Evolutionary conservation across 2,797 vertebrate genomes (phyloP).

Genomic region (Chrosomus eos): DNA sequence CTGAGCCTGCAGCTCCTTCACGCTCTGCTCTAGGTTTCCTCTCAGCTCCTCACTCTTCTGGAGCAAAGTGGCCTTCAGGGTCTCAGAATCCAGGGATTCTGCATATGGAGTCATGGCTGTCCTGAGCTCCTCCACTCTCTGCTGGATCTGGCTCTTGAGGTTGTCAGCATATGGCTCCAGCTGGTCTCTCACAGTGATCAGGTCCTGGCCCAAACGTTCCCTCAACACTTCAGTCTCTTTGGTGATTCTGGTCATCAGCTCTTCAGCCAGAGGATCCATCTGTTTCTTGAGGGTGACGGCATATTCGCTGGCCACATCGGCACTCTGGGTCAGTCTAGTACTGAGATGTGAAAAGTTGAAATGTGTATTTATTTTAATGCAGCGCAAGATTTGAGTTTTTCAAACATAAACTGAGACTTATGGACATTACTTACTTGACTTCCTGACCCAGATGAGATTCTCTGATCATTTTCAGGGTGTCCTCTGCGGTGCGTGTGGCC

Average conservation of each 20-base stretch:
- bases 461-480: conserved; percentile 77
- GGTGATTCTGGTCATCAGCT: conserved; percentile 74
- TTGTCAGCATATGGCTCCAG: conserved; percentile 76
- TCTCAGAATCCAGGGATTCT: conserved; percentile 74
- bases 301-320: conserved; percentile 72
- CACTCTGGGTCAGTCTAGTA: conserved; percentile 72
- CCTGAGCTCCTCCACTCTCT: conserved; percentile 76
- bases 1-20: conserved; percentile 76
- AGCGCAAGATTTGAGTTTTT: background rate
- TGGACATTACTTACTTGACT: conserved; percentile 33
- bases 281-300: conserved; percentile 71
- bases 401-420: background rate
- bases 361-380: background rate
- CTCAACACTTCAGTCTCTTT: conserved; percentile 72
- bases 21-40: conserved; percentile 71
- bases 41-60: conserved; percentile 79
- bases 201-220: conserved; percentile 68
- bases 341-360: conserved; percentile 18
- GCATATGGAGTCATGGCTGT: conserved; percentile 73
- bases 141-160: conserved; percentile 73
- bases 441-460: conserved; percentile 58
- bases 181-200: conserved; percentile 63
- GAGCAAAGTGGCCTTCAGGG: conserved; percentile 70
- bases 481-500: conserved; percentile 78
- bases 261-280: conserved; percentile 70